Evolutionary conservation across 2,888 invertebrate genomes (phyloP).

Genomic region (Leptinotarsa haldemani): DNA sequence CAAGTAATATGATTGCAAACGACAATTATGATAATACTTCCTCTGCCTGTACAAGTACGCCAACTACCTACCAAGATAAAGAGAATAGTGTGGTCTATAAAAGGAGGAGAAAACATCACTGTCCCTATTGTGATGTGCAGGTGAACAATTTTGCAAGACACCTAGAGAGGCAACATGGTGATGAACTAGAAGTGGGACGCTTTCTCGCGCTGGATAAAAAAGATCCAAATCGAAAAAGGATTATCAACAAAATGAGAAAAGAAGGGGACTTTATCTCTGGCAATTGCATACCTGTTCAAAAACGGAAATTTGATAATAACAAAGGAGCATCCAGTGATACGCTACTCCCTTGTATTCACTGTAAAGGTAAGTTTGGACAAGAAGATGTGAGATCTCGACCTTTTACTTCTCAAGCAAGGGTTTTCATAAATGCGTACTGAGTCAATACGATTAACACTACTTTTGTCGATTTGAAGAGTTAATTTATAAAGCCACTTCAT

Average conservation of each 20-base stretch:
- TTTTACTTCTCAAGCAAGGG: too few relatives aligned
- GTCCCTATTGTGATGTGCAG: slow-evolving; percentile 27
- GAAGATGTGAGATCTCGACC: too few relatives aligned
- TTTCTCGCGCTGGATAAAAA: slow-evolving; percentile 29
- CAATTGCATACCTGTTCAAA: slow-evolving; percentile 23
- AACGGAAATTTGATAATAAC: background rate
- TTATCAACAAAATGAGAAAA: slow-evolving; percentile 32
- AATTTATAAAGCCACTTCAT: too few relatives aligned
- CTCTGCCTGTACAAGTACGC: too few relatives aligned
- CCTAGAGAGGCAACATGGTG: slow-evolving; percentile 31
- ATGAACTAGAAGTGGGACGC: slow-evolving; percentile 32
- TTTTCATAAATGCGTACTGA: too few relatives aligned
- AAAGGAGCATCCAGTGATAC: too few relatives aligned
- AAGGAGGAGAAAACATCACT: slow-evolving; percentile 28
- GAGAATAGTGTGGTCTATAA: too few relatives aligned
- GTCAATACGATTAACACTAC: too few relatives aligned
- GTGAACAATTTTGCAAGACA: slow-evolving; percentile 36
- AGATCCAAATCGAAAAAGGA: slow-evolving; percentile 32
- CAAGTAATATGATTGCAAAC: too few relatives aligned
- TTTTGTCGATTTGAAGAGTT: too few relatives aligned
- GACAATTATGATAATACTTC: too few relatives aligned
- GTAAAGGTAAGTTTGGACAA: background rate
- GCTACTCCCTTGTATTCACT: slow-evolving; percentile 1
- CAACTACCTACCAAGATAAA: too few relatives aligned
- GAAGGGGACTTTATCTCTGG: slow-evolving; percentile 29